Base-by-base conservation (phyloP, 2,797 vertebrate genomes). In the Acanthis flammea region DNA sequence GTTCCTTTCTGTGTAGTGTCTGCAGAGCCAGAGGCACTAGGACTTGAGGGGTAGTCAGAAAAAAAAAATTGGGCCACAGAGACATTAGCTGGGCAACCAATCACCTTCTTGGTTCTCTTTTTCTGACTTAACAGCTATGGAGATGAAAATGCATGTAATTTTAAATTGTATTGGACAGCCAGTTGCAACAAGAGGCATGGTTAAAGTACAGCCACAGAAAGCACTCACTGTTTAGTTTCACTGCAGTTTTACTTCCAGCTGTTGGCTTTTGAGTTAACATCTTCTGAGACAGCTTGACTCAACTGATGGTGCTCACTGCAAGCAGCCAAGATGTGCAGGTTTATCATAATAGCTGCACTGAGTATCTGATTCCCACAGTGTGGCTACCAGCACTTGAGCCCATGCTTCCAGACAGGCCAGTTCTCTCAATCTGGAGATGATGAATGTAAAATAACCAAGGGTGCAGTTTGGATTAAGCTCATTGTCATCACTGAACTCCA, bases 21-120 rank as follows among this genome's bases (percentile, higher is more conserved):
- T 67, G 58, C 48, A 92, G 33, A 88, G 31, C 15, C 51, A 62
- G 57, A 70, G 68, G 27, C 14, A 21, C 53, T 61, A 88, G 90
- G 30, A 67, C 25, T n/a, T 63, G 76, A 55, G 19, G 11, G 19
- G 11, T 53, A 76, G 16, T 61, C 44, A 85, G 63, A 19, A 67
- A 61, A 73, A 77, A 88, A 41, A 33, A 45, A 45, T 9, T 2
- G 1, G 7, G 14, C 39, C 30, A 60, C 0, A 0, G 4, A 42
- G 23, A 67, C 12, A 42, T 28, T 76, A n/a, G 17, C 44, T 45
- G 28, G n/a, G 22, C 55, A 91, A 89, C 14, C 3, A 5, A 47
- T 51, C 30, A 45, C 23, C n/a, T 10, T 42, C 50, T 68, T 53
- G 9, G 18, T 51, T 87, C 35, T 80, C 23, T 75, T 86, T 78